These are phyloP conservation scores for Nipponia nippon DNA, from an alignment of 2,113 vertebrate genomes.

Conservation along the genomic window DNA sequence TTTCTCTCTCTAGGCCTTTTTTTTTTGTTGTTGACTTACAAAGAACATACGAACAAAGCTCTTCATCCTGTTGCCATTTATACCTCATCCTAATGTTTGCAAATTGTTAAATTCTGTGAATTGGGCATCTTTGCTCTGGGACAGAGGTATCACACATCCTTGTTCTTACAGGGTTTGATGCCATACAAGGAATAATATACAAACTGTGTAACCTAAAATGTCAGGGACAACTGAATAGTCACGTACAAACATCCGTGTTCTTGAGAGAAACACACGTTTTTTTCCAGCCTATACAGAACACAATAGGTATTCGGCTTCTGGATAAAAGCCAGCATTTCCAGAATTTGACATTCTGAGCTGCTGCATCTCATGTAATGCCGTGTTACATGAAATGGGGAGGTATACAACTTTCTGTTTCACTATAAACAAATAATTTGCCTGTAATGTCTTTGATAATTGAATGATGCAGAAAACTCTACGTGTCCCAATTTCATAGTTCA, in stretches of 20 bases:
- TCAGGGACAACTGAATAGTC: background rate
- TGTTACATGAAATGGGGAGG: background rate
- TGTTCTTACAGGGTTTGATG: background rate
- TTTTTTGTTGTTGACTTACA: background rate
- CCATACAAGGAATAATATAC: background rate
- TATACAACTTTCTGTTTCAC: background rate
- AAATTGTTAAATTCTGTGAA: background rate
- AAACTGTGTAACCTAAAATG: background rate
- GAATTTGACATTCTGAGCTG: background rate
- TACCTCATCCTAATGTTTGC: background rate
- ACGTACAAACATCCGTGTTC: fast-evolving
- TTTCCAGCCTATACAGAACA: background rate
- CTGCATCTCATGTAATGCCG: background rate
- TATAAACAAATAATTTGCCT: background rate
- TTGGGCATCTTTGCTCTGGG: background rate
- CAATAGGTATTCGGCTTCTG: background rate
- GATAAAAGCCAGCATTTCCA: background rate
- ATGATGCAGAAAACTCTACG: background rate
- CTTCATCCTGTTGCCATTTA: background rate
- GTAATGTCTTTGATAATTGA: background rate
- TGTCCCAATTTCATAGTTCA: background rate
- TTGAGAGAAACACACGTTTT: background rate
- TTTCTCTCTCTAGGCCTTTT: background rate
- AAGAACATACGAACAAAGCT: background rate
- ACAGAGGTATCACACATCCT: background rate